Base-by-base conservation (phyloP, 2,888 invertebrate species). In the Apamea crenata region DNA sequence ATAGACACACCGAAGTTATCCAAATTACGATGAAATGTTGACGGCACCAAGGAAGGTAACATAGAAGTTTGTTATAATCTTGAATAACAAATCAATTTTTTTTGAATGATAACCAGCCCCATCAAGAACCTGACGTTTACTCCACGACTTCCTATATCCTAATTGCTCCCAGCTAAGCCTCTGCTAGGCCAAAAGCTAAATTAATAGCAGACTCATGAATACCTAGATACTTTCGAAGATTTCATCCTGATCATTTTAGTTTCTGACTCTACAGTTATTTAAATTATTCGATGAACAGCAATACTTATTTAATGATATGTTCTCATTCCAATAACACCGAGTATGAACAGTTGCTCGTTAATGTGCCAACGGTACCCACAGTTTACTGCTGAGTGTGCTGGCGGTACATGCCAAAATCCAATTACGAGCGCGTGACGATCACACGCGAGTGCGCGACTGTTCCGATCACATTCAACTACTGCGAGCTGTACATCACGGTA, bases 331-430 rank as follows among this genome's bases (percentile, higher is more conserved):
- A 63, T 74, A 25, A 56, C 47, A 32, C 63, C 40, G 36, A 29
- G 47, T 73, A 44, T 40, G 73, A 53, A 53, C 82, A 68, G 69
- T 70, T 67, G 74, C 21, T 77, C 69, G 82, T 67, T 75, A 74
- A 82, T 82, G 69, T 77, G 75, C 75, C 75, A 83, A 86, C 85
- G 86, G 85, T 85, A 86, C 65, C 61, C 16, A n/a, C 78, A 65
- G 70, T 74, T 81, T 71, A 74, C 66, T 76, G 85, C 77, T 59
- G 80, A 71, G 44, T 14, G 12, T 59, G 67, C 74, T 78, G 86
- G 65, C 86, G 68, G 76, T 83, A 81, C 88, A 77, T 65, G 77
- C 75, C 80, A 66, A 84, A 90, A 90, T 86, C 88, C 89, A 88
- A 88, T 88, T 88, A 88, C 40, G 12, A 36, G 63, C 84, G 82